Percentiles rank a stretch among this genome's conserved stretches.
Evolutionary conservation across 1,140 invertebrate genomes (phyloP).

Genomic region (Leptinotarsa undecemlineata): DNA sequence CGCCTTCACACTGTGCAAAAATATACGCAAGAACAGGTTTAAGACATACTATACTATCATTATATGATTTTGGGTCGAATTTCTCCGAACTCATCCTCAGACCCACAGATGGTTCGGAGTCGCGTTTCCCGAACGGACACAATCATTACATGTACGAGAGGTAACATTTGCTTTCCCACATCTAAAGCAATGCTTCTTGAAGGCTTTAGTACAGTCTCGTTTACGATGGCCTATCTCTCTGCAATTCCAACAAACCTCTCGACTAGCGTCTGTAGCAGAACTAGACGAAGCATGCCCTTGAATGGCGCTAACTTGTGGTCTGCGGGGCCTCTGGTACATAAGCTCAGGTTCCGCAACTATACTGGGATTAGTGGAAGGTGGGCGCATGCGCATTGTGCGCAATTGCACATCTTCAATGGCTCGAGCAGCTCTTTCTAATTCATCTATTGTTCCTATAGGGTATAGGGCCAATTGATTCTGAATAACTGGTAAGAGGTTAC

Average conservation of each 20-base stretch:
- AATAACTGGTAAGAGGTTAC: neutral
- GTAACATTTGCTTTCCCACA: slow-evolving; percentile 24
- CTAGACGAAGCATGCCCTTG: neutral
- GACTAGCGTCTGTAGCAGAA: no score
- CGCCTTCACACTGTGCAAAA: neutral
- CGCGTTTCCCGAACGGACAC: slow-evolving; percentile 12
- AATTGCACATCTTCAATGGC: slow-evolving; percentile 2
- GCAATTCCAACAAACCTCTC: slow-evolving; percentile 27
- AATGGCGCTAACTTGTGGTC: neutral
- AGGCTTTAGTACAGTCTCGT: slow-evolving; percentile 6
- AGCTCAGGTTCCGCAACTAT: neutral
- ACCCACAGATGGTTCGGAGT: neutral
- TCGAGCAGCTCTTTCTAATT: neutral
- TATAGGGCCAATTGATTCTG: neutral
- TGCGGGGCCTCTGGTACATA: neutral
- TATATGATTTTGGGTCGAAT: neutral
- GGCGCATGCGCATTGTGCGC: neutral
- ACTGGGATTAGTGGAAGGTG: neutral
- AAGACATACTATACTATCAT: neutral
- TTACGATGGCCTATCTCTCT: slow-evolving; percentile 5
- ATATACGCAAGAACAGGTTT: neutral
- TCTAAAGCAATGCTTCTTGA: slow-evolving; percentile 14
- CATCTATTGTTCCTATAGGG: neutral
- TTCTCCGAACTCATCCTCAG: neutral
- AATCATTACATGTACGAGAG: slow-evolving; percentile 3